Base-by-base conservation (phyloP, 2,113 vertebrate genomes). In the Melospiza georgiana region DNA sequence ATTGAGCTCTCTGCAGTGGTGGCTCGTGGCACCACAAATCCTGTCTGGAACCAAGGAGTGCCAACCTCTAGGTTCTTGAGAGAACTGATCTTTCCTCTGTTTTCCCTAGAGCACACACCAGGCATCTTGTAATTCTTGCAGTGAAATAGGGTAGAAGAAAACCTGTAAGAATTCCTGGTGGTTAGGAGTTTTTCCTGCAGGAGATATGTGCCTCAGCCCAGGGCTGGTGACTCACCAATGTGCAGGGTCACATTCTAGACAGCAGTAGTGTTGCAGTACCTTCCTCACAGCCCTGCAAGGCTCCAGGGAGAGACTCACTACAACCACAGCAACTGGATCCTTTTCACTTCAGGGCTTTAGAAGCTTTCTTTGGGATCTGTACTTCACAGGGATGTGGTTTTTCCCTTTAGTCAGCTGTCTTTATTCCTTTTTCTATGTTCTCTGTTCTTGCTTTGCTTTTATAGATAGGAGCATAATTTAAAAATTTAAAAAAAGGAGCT, bases 401-500 rank as follows among this genome's bases (percentile, higher is more conserved):
- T 65, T 89, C 66, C 81, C 58, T 92, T 91, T 87, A 94, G 66
- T 96, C 78, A 68, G 63, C 95, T 90, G 80, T 82, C 92, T 95
- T 94, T 87, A 87, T 95, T 93, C 65, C 35, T 88, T 94, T 74
- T 91, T 22, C 57, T 81, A 55, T 88, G 16, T 49, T 90, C 57
- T 74, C 68, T 88, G 21, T 52, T 89, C 37, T 78, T 80, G 51
- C 69, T 63, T 63, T 86, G 37, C 72, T 90, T 92, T 92, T 87
- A 84, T 61, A 78, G 76, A 79, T 77, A 77, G 85, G 49, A 65
- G 52, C 58, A 61, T 77, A 59, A 77, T 87, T 21, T 58, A 61
- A 46, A 73, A 65, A 66, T 30, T 41, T 2, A 85, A 58, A 61
- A 74, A 61, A 66, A 30, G 22, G 6, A 88, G 61, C 65, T 87